These are phyloP conservation scores for Leucophora obtusa DNA, from an alignment of 2,888 invertebrate genomes.

Conservation along the genomic window DNA sequence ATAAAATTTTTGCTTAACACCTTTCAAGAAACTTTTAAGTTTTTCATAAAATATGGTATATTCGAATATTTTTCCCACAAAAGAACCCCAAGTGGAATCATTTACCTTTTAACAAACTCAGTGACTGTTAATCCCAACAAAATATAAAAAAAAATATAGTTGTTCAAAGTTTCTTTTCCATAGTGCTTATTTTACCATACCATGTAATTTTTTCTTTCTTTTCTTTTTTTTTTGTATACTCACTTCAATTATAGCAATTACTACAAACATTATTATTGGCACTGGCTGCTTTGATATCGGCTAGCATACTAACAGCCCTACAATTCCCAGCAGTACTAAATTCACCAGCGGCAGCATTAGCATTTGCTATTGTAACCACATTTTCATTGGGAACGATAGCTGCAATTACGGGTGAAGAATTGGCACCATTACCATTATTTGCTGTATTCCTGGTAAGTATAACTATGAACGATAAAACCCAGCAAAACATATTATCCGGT, in stretches of 20 bases:
- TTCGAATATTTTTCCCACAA: too few relatives aligned
- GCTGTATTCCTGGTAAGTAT: slow-evolving; percentile 85
- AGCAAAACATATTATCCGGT: too few relatives aligned
- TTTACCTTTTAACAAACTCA: neutral
- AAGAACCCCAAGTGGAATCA: too few relatives aligned
- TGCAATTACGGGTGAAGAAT: slow-evolving; percentile 75
- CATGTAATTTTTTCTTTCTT: slow-evolving; percentile 26
- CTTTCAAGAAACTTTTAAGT: too few relatives aligned
- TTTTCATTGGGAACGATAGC: slow-evolving; percentile 77
- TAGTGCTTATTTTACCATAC: neutral
- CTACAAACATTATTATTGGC: slow-evolving; percentile 73
- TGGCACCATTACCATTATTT: slow-evolving; percentile 83
- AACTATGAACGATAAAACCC: too few relatives aligned
- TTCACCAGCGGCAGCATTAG: slow-evolving; percentile 77
- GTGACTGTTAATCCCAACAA: neutral
- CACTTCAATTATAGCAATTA: slow-evolving; percentile 69
- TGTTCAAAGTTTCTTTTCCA: neutral
- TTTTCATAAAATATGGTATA: too few relatives aligned
- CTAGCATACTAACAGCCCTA: slow-evolving; percentile 76
- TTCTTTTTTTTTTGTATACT: slow-evolving; percentile 20
- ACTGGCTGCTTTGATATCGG: slow-evolving; percentile 75
- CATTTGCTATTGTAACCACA: slow-evolving; percentile 77
- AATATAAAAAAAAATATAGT: neutral
- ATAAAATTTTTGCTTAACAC: too few relatives aligned
- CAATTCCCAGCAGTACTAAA: slow-evolving; percentile 78